Base-by-base conservation (phyloP, 2,888 invertebrate genomes). In the Macrophya annulata region DNA sequence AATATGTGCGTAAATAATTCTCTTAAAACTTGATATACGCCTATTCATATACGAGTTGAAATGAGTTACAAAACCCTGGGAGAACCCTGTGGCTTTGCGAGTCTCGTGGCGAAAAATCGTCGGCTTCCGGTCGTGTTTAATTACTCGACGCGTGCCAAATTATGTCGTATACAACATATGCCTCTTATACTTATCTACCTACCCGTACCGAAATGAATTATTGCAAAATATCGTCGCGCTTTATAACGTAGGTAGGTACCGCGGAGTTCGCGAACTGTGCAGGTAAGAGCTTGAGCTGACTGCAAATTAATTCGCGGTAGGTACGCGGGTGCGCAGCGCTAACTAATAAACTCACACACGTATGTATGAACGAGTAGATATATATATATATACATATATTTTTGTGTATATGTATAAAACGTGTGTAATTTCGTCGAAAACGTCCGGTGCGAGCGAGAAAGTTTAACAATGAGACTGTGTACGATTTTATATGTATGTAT, bases 121-220 rank as follows among this genome's bases (percentile, higher is more conserved):
- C 17, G 40, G 79, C 55, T 79, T 59, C 55, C 51, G 55, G 79
- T 25, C 79, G 79, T 59, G 79, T 79, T 79, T 79, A 79, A 79
- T 79, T 79, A 79, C 79, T 55, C 59, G 79, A 59, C 79, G 79
- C 79, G 55, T 79, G 79, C 45, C 74, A 71, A 71, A 71, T 40
- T 71, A n/a, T 40, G 40, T 71, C 40, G 71, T 71, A 71, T 45
- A 74, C 21, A 31, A 74, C 21, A n/a, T 21, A n/a, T 9, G 37
- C 10, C 6, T 15, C 15, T 25, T 9, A 17, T n/a, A 43, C 4
- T 10, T 6, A 71, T 40, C 37, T 9, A 43, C 10, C 0, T 31
- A 43, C n/a, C 3, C 40, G 12, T 25, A 25, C 62, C 62, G 25
- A 62, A 62, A 62, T 62, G 62, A 71, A 71, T 71, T 71, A 71